Conservation (phyloP, 2,888 invertebrate genomes). For the Sphaerophoria taeniata region DNA sequence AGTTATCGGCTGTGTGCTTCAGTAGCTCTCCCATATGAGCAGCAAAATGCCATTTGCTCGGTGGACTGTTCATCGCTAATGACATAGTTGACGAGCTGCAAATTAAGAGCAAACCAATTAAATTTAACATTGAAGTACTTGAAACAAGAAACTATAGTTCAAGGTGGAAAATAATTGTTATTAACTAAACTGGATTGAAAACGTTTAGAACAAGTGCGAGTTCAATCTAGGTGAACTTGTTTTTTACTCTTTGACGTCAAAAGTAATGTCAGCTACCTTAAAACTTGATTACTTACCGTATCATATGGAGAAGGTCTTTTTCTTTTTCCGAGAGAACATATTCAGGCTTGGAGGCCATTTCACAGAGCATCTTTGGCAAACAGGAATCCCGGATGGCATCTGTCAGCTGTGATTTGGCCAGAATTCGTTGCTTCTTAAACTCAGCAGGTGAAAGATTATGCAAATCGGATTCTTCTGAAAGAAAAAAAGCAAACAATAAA, state of each 20-base stretch:
- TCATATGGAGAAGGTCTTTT: conserved; percentile 80
- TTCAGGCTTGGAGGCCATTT: conserved; percentile 82
- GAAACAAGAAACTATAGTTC: neutral
- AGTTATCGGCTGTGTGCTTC: conserved; percentile 80
- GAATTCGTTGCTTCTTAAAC: conserved; percentile 76
- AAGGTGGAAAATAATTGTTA: neutral
- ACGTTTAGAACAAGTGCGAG: neutral
- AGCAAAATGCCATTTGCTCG: conserved; percentile 83
- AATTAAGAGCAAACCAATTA: conserved; percentile 52
- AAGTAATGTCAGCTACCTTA: neutral
- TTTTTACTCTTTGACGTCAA: too few species aligned
- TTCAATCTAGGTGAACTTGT: neutral
- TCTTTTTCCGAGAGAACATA: conserved; percentile 82
- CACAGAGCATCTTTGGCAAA: conserved; percentile 82
- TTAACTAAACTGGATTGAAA: neutral
- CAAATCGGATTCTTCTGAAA: conserved; percentile 79
- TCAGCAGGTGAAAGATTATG: conserved; percentile 79
- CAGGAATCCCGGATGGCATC: conserved; percentile 82
- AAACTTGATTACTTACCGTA: conserved; percentile 77
- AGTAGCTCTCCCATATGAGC: conserved; percentile 83
- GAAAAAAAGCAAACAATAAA: neutral
- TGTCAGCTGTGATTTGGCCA: conserved; percentile 79
- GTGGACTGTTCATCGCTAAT: conserved; percentile 82
- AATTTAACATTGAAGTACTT: conserved; percentile 38
- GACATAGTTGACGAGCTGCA: conserved; percentile 82